These are phyloP conservation scores for Leptodactylus fuscus DNA, from an alignment of 2,113 vertebrate genomes.

Conservation along the genomic window DNA sequence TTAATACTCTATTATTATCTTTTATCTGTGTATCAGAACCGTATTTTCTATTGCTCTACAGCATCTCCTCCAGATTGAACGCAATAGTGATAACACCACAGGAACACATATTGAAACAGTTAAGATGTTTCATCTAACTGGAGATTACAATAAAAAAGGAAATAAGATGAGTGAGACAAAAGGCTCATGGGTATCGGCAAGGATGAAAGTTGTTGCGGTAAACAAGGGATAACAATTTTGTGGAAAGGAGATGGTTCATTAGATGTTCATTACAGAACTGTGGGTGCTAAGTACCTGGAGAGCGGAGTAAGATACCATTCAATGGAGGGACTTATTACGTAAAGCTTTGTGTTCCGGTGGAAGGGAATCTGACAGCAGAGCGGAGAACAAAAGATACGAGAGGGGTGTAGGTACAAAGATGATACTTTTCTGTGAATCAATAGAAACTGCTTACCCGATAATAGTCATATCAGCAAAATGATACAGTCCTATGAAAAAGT, in stretches of 20 bases:
- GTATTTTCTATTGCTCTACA: background rate
- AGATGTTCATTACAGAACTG: slow-evolving; percentile 1
- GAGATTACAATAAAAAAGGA: slow-evolving; percentile 10
- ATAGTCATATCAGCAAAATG: too few relatives aligned
- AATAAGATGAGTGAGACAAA: background rate
- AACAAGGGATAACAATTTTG: slow-evolving; percentile 9
- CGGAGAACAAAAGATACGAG: background rate
- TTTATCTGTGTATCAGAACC: background rate
- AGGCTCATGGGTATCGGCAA: background rate
- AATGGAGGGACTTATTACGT: background rate
- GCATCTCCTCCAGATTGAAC: background rate
- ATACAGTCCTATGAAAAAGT: too few relatives aligned
- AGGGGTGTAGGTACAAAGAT: background rate
- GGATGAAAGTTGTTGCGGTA: background rate
- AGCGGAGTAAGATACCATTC: background rate
- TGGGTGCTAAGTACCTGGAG: background rate
- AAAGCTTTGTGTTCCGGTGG: background rate
- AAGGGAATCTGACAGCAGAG: background rate
- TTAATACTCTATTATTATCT: background rate
- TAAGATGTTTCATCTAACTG: background rate
- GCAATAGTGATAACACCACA: slow-evolving; percentile 1
- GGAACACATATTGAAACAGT: background rate
- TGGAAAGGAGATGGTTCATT: background rate
- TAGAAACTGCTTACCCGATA: too few relatives aligned
- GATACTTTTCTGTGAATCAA: too few relatives aligned